phyloP scores from a whole-genome alignment of 2,888 invertebrate genomes.

The Gymnocheta viridis region DNA sequence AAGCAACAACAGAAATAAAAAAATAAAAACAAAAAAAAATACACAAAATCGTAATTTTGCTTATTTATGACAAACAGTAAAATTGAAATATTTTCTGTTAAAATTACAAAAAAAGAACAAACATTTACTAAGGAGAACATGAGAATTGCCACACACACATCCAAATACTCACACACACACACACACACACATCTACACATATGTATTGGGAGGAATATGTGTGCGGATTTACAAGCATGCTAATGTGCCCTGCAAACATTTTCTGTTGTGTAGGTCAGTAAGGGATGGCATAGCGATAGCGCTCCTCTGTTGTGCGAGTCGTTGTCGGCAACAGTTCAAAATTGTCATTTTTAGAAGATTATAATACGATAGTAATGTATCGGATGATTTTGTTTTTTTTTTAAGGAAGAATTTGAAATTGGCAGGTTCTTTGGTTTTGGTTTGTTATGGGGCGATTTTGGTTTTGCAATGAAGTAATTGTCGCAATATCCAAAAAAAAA shows the following conservation, averaged over 20 bases:
- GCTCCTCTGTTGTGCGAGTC: no score
- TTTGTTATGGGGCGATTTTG: no score
- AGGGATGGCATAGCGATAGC: no score
- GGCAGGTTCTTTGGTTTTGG: no score
- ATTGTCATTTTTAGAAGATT: no score
- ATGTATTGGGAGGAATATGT: no score
- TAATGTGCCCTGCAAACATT: background rate
- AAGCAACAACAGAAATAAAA: background rate
- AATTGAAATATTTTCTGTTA: constrained; percentile 60
- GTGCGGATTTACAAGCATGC: background rate
- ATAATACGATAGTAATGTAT: no score
- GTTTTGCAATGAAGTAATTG: no score
- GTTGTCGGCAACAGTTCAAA: no score
- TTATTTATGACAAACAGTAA: constrained; percentile 68
- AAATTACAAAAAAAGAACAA: constrained; percentile 16
- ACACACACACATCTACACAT: background rate
- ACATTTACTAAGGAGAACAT: background rate
- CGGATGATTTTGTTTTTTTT: no score
- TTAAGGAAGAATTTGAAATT: no score
- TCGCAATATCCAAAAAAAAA: no score
- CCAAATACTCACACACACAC: background rate
- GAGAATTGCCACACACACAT: background rate
- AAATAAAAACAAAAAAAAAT: background rate
- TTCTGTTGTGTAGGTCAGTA: background rate
- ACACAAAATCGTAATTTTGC: constrained; percentile 67